Percentiles rank a stretch among this genome's conserved stretches.
Evolutionary conservation across 2,888 invertebrate species (phyloP).

Genomic region (Andrena bicolor): DNA sequence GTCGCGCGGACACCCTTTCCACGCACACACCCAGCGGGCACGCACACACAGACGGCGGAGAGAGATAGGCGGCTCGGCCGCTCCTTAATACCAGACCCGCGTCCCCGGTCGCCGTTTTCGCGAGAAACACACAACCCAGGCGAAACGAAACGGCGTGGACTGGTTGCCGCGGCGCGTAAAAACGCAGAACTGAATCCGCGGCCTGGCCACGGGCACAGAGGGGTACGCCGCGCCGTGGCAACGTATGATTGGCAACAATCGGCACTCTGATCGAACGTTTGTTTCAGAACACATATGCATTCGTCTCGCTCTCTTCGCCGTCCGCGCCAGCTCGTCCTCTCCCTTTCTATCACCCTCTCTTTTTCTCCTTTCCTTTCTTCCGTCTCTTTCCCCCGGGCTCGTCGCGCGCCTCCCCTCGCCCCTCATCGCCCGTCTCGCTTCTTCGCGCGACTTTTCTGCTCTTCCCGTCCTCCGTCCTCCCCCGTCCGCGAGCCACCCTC

Average conservation of each 20-base stretch:
- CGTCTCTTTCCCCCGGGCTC: constrained; percentile 48
- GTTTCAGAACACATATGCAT: constrained; percentile 81
- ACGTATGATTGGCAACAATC: constrained; percentile 85
- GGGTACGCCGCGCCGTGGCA: constrained; percentile 79
- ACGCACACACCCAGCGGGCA: neutral
- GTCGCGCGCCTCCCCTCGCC: constrained; percentile 32
- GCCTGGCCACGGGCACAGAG: constrained; percentile 78
- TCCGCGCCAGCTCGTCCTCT: constrained; percentile 54
- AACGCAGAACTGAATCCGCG: constrained; percentile 83
- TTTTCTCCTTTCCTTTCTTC: constrained; percentile 47
- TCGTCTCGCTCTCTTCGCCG: constrained; percentile 67
- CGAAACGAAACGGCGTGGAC: constrained; percentile 57
- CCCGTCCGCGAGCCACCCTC: constrained; percentile 14
- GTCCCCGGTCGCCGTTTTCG: neutral
- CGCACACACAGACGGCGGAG: constrained; percentile 13
- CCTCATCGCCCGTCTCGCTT: constrained; percentile 35
- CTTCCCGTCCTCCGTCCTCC: constrained; percentile 3
- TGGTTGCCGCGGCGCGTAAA: constrained; percentile 82
- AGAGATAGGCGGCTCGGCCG: neutral
- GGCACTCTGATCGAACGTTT: constrained; percentile 84
- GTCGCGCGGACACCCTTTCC: neutral
- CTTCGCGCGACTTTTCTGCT: constrained; percentile 10
- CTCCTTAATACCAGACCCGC: too few species aligned
- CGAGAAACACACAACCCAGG: constrained; percentile 8
- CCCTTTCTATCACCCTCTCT: constrained; percentile 56